phyloP scores from a whole-genome alignment of 2,888 invertebrate species.

The Tricholauxania praeusta region DNA sequence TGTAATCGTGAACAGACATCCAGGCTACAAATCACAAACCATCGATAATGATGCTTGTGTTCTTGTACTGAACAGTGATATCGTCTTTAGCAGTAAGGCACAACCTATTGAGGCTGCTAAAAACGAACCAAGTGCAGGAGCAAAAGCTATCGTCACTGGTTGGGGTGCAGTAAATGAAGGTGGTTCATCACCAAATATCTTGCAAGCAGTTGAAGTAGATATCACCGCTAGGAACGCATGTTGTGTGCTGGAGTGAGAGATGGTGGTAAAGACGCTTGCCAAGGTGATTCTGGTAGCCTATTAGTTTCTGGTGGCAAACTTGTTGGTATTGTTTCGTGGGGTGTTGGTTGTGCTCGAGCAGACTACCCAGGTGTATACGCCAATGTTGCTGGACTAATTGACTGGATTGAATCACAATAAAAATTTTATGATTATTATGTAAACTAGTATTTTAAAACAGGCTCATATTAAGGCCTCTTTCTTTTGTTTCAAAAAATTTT shows the following conservation, averaged over 20 bases:
- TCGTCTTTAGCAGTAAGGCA: conserved; percentile 55
- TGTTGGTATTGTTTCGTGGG: conserved; percentile 63
- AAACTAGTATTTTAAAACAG: no score
- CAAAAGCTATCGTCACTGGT: conserved; percentile 54
- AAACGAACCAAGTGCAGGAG: conserved; percentile 53
- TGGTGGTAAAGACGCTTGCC: conserved; percentile 64
- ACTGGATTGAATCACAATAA: conserved; percentile 34
- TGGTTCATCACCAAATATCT: conserved; percentile 44
- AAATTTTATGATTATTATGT: no score
- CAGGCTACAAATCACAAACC: conserved; percentile 27
- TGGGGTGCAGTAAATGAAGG: conserved; percentile 56
- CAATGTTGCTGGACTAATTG: conserved; percentile 32
- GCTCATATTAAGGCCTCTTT: no score
- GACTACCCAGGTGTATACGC: conserved; percentile 41
- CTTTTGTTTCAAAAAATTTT: no score
- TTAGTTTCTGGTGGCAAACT: conserved; percentile 52
- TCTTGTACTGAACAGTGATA: background rate
- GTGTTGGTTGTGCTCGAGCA: conserved; percentile 55
- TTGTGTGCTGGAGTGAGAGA: conserved; percentile 56
- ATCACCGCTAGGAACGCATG: conserved; percentile 52
- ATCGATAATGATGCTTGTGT: conserved; percentile 41
- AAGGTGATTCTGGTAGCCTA: conserved; percentile 64
- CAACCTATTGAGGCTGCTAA: conserved; percentile 73
- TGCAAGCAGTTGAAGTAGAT: conserved; percentile 56
- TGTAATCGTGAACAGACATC: conserved; percentile 28